Base-by-base conservation (phyloP, 2,888 invertebrate species). In the Meiosimyza platycephala region DNA sequence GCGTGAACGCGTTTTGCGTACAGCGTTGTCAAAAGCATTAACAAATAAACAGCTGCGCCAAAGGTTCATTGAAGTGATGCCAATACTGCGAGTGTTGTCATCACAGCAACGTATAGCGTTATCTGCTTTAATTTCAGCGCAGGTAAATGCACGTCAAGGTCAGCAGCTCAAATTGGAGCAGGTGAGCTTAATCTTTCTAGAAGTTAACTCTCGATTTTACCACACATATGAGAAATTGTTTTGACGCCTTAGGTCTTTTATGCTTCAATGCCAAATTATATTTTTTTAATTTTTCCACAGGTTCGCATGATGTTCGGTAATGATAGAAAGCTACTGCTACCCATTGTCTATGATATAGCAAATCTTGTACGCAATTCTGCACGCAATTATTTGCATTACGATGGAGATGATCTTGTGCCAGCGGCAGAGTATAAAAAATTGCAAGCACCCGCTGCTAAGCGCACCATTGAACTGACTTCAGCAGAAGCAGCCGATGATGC, bases 331-430 rank as follows among this genome's bases (percentile, higher is more conserved):
- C 85, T 92, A 47, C 89, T 91, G 87, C 84, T 92, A 71, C 92
- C 93, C 12, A 90, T 91, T 75, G 89, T 91, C 73, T 88, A 90
- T 78, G 92, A 92, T 83, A 90, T 92, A 83, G 92, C 92, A 0
- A 91, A 91, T 82, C 87, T 92, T 73, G 89, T 92, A 67, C 88
- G 90, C 72, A 89, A 86, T 63, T 89, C 90, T 0, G 88, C 90
- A 50, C 85, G 80, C 18, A 83, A 81, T 9, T 82, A 82, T 47
- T 80, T 84, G 1, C 72, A 80, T 51, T 59, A 84, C 4, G 78
- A 78, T 15, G 76, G 40, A 7, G 40, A 67, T 1, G 80, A 82
- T 22, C 15, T 80, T 48, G 72, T 76, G 0, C 75, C 75, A 0
- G 64, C 74, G 6, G 72, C 73, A 59, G 72, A 81, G 47, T 62